Percentiles rank a stretch among this genome's conserved stretches.
Evolutionary conservation across 2,888 invertebrate species (phyloP).

Genomic region (Drosophila atripex): DNA sequence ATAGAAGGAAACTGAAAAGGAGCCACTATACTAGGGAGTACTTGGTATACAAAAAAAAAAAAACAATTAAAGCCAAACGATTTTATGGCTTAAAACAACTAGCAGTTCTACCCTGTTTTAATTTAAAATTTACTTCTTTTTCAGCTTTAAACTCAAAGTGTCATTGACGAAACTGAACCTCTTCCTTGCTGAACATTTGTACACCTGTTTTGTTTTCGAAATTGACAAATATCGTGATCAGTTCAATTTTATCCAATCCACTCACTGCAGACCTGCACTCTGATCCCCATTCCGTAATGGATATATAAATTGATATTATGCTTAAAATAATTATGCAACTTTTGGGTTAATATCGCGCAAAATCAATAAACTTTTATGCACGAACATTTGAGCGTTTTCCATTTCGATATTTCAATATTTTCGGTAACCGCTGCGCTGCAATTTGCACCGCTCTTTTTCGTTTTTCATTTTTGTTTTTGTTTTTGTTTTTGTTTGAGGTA

Average conservation of each 20-base stretch:
- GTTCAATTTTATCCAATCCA: conserved; percentile 1
- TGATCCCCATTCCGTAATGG: conserved; percentile 36
- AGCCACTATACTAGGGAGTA: background rate
- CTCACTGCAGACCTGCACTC: conserved; percentile 14
- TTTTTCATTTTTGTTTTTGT: conserved; percentile 3
- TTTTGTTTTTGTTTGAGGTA: conserved; percentile 2
- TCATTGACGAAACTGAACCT: background rate
- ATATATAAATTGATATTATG: conserved; percentile 56
- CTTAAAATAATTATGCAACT: conserved; percentile 71
- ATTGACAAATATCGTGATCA: conserved; percentile 38
- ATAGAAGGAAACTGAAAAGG: conserved; percentile 13
- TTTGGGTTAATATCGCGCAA: conserved; percentile 54
- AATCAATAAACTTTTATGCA: conserved; percentile 75
- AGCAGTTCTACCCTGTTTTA: too few species aligned
- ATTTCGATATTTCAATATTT: conserved; percentile 60
- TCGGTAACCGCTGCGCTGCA: conserved; percentile 49
- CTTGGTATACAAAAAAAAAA: background rate
- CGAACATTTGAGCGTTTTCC: conserved; percentile 54
- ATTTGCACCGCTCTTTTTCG: conserved; percentile 61
- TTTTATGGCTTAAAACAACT: too few species aligned
- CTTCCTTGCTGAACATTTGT: background rate
- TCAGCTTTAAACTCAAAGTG: background rate
- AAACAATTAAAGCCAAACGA: too few species aligned
- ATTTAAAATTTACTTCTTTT: background rate
- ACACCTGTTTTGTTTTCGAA: conserved; percentile 26